Evolutionary conservation across 2,888 invertebrate species (phyloP), one percentile per base, ranked within the genome.

Genomic region (Nipponacmea schrenckii): DNA sequence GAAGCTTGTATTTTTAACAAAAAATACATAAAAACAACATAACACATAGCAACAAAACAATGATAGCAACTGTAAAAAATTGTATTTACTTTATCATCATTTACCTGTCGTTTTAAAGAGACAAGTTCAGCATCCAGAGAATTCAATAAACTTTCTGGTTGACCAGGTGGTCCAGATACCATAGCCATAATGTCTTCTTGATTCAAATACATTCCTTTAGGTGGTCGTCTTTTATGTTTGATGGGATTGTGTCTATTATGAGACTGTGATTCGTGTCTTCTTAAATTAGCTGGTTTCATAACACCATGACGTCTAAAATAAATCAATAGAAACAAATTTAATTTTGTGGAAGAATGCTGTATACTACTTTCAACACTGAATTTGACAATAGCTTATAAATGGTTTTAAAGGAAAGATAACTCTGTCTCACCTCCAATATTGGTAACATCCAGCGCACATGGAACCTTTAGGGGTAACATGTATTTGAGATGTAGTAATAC

Each of bases 161-260:
- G 93, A 87, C 92, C 92, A 81, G 87, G 90, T 73, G 93, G 93
- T 83, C 93, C 93, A 78, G 93, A 93, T 76, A 96, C 96, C 92
- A 98, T 93, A 83, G 95, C 93, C 82, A 95, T 94, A 90, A 98
- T 92, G 92, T 97, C 97, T 90, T 97, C 97, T 91, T 96, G 95
- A 92, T 96, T 96, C 91, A 98, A 95, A 92, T 96, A 95, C 94
- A 98, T 96, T 90, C 97, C 97, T 86, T 95, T 94, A 76, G 97
- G 97, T 85, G 97, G 95, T 89, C 95, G 95, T 88, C 96, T 94
- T 86, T 92, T 86, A 78, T 85, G 83, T 77, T 83, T 83, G 76
- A 84, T 83, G 8, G 86, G 84, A 65, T 83, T 84, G 73, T 84
- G 84, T 56, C 84, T 78, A 27, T 72, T 75, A 44, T 74, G 73